phyloP scores from a whole-genome alignment of 2,888 invertebrate species.

The Cantharis rufa region DNA sequence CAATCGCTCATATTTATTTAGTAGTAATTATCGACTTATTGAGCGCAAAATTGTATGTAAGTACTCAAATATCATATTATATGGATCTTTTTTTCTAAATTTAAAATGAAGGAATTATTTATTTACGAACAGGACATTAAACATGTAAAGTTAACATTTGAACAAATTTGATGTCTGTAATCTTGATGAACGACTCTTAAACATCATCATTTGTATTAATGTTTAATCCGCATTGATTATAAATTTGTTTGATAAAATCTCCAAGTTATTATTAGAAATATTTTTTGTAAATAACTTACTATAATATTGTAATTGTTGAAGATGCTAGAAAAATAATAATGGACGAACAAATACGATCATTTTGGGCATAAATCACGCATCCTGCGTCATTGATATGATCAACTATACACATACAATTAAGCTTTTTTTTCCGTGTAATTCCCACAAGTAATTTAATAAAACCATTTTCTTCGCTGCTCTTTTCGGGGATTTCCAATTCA shows the following conservation, averaged over 20 bases:
- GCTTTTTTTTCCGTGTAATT: neutral
- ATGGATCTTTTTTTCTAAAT: neutral
- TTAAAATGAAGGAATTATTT: neutral
- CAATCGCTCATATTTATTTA: neutral
- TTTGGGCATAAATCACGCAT: too few relatives aligned
- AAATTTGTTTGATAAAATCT: neutral
- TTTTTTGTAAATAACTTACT: neutral
- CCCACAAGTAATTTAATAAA: neutral
- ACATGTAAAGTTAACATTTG: neutral
- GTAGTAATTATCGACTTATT: neutral
- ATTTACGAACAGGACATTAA: neutral
- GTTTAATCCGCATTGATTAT: neutral
- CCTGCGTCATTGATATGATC: too few relatives aligned
- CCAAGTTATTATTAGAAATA: neutral
- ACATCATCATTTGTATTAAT: neutral
- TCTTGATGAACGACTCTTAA: neutral
- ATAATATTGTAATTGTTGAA: neutral
- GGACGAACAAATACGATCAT: neutral
- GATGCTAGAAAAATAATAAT: neutral
- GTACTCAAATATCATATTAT: too few relatives aligned
- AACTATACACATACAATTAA: neutral
- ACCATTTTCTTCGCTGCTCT: too few relatives aligned
- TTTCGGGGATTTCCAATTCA: neutral
- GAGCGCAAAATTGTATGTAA: neutral
- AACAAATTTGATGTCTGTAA: neutral